Evolutionary conservation across 92 coral and sea anemone genomes (phyloP), one percentile per base, ranked within the genome.

Genomic region (Heliopora coerulea): DNA sequence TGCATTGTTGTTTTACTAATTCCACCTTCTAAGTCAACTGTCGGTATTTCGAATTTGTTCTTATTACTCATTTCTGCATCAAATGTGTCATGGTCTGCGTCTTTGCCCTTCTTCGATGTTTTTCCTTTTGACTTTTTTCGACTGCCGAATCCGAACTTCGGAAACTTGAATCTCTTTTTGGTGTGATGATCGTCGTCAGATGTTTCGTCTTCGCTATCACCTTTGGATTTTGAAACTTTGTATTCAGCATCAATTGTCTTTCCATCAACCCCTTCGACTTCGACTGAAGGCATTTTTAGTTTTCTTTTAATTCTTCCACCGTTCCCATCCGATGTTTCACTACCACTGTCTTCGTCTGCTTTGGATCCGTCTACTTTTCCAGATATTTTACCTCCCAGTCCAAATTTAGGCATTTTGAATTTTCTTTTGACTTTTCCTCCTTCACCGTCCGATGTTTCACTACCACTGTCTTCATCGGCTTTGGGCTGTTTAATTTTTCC

Each of bases 281-380:
- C 72, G 14, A 40, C 59, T 40, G 59, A 27, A 68, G 75, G 75
- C 75, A 68, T 27, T 68, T 68, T 68, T 18, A 68, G 15, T 13
- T 68, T 68, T 46, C 75, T 30, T 50, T 68, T 68, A 5, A 68
- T 68, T 27, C 75, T 68, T 14, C 75, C 75, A 27, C 75, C 75
- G 4, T 68, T 31, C 18, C 75, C 75, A 50, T 68, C 75, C 19
- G 75, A 68, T n/a, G 75, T 68, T 2, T 23, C 54, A 56, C 61
- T 56, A 17, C 31, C 61, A 56, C 61, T 56, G 15, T 56, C 61
- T 4, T 23, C 61, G 3, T 29, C 61, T 56, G 30, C 31, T 56
- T 17, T 23, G 23, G 8, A 17, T 56, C 30, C 18, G 31, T 23
- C 7, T 56, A 3, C 8, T 13, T 56, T 9, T 29, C 11, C 1